Base-by-base conservation (phyloP, 2,888 invertebrate genomes). In the Macroteleia sp. region DNA sequence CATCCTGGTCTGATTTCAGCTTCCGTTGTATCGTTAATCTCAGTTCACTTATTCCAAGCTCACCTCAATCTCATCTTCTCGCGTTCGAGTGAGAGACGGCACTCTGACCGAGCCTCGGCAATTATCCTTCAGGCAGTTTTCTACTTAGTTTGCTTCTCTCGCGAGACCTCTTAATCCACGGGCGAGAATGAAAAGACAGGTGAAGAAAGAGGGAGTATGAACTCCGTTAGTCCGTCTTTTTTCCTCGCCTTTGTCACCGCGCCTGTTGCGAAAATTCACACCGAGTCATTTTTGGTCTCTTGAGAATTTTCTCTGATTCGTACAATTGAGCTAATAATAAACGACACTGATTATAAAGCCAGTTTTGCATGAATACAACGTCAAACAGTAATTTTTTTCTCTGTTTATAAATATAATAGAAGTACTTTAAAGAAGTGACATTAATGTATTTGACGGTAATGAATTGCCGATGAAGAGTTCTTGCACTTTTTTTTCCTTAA, bases 71-170 rank as follows among this genome's bases (percentile, higher is more conserved):
- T 69, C 48, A 48, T 66, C 61, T 70, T 39, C 62, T 64, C 39
- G 48, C 59, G 61, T 69, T 70, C 67, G 48, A 73, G 46, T 64
- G 75, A 71, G 56, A 22, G 34, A 48, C 67, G 39, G 30, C 54
- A 70, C 66, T 77, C 74, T 62, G 59, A 62, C 75, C 81, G 66
- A 76, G 81, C 82, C 81, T 82, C 81, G 77, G 86, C 87, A 88
- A 89, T 89, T 88, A 89, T 88, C 86, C 83, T 87, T 81, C 83
- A 80, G 83, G 82, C 86, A 82, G 83, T 87, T 89, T 88, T 88
- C 86, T 85, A 82, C 85, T 87, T 85, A 83, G 84, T 85, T 86
- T 75, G 82, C 80, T 73, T 83, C 81, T 83, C 70, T 79, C 77
- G 70, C 48, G 61, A 70, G 50, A 56, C 69, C 69, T 74, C 69